These are phyloP conservation scores for Phalacrocorax carbo DNA, from an alignment of 2,113 vertebrate genomes.

Conservation along the genomic window DNA sequence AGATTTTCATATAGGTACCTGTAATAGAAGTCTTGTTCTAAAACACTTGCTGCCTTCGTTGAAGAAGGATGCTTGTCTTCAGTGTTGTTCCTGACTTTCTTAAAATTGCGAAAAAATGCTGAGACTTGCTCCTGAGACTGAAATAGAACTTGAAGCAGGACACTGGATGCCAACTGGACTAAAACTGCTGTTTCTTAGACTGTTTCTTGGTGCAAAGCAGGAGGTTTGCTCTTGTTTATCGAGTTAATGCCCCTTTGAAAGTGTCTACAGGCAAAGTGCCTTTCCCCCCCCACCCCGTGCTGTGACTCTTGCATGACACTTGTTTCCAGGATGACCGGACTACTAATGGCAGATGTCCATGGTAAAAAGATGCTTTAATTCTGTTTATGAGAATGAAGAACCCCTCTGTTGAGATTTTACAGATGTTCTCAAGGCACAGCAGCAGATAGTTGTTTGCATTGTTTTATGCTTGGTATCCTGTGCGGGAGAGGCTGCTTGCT, in stretches of 20 bases:
- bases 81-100: not conserved
- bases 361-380: constrained; percentile 11
- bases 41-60: not conserved
- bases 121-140: not conserved
- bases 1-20: not conserved
- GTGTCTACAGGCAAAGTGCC: not conserved
- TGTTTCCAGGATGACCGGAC: not conserved
- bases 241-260: not conserved
- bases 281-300: not conserved
- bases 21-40: not conserved
- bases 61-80: not conserved
- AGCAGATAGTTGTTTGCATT: not conserved
- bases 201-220: not conserved
- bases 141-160: not conserved
- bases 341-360: not conserved
- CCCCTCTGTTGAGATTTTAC: not conserved
- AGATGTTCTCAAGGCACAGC: not conserved
- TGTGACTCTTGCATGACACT: not conserved
- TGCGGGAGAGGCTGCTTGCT: not conserved
- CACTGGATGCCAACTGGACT: not conserved
- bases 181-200: not conserved
- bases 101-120: not conserved
- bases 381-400: not conserved
- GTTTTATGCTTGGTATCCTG: not conserved
- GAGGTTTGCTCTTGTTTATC: not conserved